Base-by-base conservation (phyloP, 2,888 invertebrate genomes). In the Pogonocherus hispidulus region DNA sequence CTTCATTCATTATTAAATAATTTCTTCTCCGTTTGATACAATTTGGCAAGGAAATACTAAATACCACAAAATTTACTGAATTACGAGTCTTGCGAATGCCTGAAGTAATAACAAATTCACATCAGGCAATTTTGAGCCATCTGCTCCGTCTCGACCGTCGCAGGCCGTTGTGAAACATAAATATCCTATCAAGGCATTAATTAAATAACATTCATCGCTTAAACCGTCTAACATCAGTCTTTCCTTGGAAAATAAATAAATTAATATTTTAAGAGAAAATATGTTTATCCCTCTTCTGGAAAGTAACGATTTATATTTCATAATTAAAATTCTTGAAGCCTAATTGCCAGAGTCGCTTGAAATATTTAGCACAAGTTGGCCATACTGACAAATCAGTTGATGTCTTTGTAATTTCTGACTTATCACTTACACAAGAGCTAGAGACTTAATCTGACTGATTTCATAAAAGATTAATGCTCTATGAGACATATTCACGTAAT, bases 81-180 rank as follows among this genome's bases (percentile, higher is more conserved):
- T 23, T 27, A 47, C n/a, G 32, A 19, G 23, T 32, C 11, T 9
- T 27, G 46, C 44, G 23, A 23, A 5, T 2, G 14, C 46, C 46
- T 49, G 19, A 56, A 11, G n/a, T 46, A 56, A 64, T 64, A 64
- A 41, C 14, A 64, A 55, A 64, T 64, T 64, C 55, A 64, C 54
- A 20, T 63, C 63, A 63, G 37, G 63, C 23, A n/a, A 23, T 55
- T 49, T 54, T 47, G 55, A 20, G 47, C n/a, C 55, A 64, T 64
- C 56, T 64, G 64, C 46, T 64, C 47, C 51, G 22, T 35, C 56
- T 55, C n/a, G 64, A 32, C 35, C 37, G 54, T 46, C 22, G 41
- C 56, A 32, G 49, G 35, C 27, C 19, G 52, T 19, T 41, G 32
- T 47, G 11, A 23, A 54, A 64, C 46, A 55, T 64, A 64, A 64